Conservation (phyloP, 1,140 invertebrate species). For the Pseudomyrmex gracilis region DNA sequence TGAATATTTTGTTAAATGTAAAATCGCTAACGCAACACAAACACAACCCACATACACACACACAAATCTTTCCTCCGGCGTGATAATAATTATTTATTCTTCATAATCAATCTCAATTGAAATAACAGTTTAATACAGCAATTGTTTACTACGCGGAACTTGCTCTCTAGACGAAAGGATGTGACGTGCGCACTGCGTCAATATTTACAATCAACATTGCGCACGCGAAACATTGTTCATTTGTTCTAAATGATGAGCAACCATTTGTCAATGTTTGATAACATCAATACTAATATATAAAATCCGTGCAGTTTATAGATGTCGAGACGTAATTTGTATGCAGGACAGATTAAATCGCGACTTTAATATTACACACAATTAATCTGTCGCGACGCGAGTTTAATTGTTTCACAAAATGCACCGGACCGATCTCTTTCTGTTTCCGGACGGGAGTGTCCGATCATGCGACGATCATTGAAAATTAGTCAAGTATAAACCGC, state of each 20-base stretch:
- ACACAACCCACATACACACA: too few species aligned
- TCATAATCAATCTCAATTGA: neutral
- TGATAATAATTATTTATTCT: neutral
- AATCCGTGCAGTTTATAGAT: constrained; percentile 27
- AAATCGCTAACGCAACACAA: neutral
- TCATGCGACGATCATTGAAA: constrained; percentile 49
- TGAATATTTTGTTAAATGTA: neutral
- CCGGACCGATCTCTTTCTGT: constrained; percentile 39
- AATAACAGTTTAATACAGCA: neutral
- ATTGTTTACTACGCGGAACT: neutral
- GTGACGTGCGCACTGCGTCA: constrained; percentile 1
- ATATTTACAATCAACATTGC: constrained; percentile 32
- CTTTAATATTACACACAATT: constrained; percentile 42
- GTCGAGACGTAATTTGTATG: constrained; percentile 48
- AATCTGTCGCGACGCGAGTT: constrained; percentile 54
- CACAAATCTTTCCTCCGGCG: too few species aligned
- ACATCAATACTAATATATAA: constrained; percentile 41
- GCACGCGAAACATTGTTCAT: constrained; percentile 38
- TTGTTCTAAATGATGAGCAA: constrained; percentile 51
- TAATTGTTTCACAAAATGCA: constrained; percentile 57
- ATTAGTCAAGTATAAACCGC: constrained; percentile 71
- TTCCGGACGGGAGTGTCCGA: neutral
- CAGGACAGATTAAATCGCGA: constrained; percentile 45
- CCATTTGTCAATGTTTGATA: constrained; percentile 38
- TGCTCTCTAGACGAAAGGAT: constrained; percentile 10